phyloP scores from a whole-genome alignment of 1,140 invertebrate species.

The Homalodisca vitripennis region DNA sequence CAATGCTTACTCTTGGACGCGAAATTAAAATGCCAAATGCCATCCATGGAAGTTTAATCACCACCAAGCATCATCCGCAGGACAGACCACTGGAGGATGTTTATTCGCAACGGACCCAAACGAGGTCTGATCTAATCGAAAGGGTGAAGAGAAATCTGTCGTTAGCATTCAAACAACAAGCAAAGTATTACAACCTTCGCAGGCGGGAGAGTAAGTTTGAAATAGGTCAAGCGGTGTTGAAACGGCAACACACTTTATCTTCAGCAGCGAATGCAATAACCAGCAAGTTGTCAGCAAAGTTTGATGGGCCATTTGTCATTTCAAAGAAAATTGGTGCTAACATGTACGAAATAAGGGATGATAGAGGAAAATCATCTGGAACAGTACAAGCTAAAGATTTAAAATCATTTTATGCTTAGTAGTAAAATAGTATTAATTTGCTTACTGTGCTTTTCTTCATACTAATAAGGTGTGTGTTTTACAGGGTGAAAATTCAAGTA shows the following conservation, averaged over 20 bases:
- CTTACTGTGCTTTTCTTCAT: no score
- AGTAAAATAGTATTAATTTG: no score
- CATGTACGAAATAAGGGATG: neutral
- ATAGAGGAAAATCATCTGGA: neutral
- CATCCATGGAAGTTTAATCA: neutral
- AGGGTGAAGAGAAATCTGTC: neutral
- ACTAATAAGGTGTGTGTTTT: no score
- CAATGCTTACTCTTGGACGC: conserved; percentile 46
- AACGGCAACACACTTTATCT: neutral
- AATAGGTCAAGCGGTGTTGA: neutral
- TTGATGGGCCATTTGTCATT: neutral
- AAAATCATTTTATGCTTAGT: no score
- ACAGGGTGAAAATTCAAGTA: no score
- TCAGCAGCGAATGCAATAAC: neutral
- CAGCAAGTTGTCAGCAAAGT: neutral
- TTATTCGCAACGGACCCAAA: neutral
- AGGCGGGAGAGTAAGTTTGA: neutral
- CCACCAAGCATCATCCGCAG: neutral
- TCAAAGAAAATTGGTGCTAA: neutral
- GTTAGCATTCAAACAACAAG: neutral
- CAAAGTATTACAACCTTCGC: conserved; percentile 13
- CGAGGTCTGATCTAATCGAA: no score
- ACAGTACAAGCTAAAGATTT: conserved; percentile 8
- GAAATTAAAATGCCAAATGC: conserved; percentile 40
- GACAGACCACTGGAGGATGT: neutral